Evolutionary conservation across 2,888 invertebrate species (phyloP).

Genomic region (Plagodis dolabraria): DNA sequence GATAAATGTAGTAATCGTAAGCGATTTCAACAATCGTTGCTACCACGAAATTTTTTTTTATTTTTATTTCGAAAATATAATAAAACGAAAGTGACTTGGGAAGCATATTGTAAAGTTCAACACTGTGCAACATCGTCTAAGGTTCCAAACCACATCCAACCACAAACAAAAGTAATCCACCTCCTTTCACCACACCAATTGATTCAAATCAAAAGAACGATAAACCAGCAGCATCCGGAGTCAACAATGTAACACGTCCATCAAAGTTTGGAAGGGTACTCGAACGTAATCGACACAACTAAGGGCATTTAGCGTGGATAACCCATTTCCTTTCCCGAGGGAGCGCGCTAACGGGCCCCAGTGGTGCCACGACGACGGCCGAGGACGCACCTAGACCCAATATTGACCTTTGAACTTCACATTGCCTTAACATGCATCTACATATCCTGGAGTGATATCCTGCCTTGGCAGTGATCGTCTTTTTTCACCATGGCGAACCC

Average conservation of each 20-base stretch:
- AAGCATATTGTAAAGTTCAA: too few relatives aligned
- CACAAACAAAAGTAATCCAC: conserved; percentile 16
- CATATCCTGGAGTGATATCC: conserved; percentile 11
- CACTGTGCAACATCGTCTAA: background rate
- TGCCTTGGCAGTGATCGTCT: background rate
- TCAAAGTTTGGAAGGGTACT: conserved; percentile 79
- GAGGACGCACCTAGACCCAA: conserved; percentile 42
- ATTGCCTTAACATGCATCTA: conserved; percentile 39
- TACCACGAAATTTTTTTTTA: too few relatives aligned
- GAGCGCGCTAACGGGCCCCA: conserved; percentile 55
- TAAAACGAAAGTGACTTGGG: too few relatives aligned
- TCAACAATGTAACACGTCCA: conserved; percentile 72
- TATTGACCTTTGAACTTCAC: conserved; percentile 49
- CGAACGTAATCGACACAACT: conserved; percentile 76
- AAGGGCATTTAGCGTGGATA: conserved; percentile 80
- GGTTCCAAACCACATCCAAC: conserved; percentile 30
- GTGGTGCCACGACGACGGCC: conserved; percentile 43
- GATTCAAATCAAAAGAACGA: conserved; percentile 26
- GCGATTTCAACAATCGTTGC: too few relatives aligned
- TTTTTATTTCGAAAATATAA: too few relatives aligned
- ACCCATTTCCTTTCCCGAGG: conserved; percentile 80
- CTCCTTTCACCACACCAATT: conserved; percentile 31
- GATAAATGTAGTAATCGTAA: too few relatives aligned
- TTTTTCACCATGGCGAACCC: conserved; percentile 56
- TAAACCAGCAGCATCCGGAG: conserved; percentile 58